Evolutionary conservation across 2,797 vertebrate genomes (phyloP), one percentile per base, ranked within the genome.

Genomic region (Micrastur ruficollis): DNA sequence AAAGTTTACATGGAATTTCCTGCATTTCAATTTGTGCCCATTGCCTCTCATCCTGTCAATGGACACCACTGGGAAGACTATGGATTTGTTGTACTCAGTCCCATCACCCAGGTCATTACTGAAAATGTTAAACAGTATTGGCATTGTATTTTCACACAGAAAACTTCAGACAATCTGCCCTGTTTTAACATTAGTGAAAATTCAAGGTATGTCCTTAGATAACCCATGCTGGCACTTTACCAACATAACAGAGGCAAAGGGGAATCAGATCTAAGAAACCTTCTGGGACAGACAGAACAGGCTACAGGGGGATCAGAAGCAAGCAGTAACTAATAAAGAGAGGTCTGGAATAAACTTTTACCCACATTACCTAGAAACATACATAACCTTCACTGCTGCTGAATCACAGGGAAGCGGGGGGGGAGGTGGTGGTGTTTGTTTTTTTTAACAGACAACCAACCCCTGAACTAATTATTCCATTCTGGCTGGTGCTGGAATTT

Each of bases 381-480:
- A n/a, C 59, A 87, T 76, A 63, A 81, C 85, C 52, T 85, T 85
- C 89, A 70, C 47, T 78, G 91, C 71, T 94, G 86, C 89, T 78
- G 86, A 85, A 87, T 63, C 71, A 38, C 9, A 3, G 81, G 11
- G 16, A 0, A 2, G 9, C n/a, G n/a, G 21, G 9, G 3, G 16
- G 36, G 62, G 4, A 31, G 46, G 38, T 93, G 36, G 36, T 36
- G 36, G 36, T 22, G 31, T 62, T 81, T 88, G 55, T 21, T 6
- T 44, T 75, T 84, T 70, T 87, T 70, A 52, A 56, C 68, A 90
- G 90, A 65, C 75, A 92, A 87, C 36, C 36, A 85, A 62, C 40
- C 49, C 72, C 90, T 83, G 49, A 61, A 96, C 78, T 91, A 91
- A 90, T 90, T 85, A 67, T 68, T 91, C 72, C 53, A n/a, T 49